phyloP scores from a whole-genome alignment of 2,888 invertebrate genomes.

The Dichetophora obliterata region DNA sequence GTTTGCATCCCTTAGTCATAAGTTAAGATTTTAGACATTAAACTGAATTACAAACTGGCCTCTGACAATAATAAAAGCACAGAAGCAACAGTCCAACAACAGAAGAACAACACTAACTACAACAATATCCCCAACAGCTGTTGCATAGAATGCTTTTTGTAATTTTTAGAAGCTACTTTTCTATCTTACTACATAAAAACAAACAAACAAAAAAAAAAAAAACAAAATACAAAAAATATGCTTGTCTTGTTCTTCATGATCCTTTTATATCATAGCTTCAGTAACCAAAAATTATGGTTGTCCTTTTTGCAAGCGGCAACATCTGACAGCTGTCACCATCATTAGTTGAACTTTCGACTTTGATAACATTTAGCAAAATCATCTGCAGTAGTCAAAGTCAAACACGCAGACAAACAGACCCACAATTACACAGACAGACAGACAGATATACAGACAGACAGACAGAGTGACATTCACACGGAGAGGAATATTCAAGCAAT shows the following conservation, averaged over 20 bases:
- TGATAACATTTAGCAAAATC: slow-evolving; percentile 19
- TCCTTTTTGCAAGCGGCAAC: neutral
- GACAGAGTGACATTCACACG: too few species aligned
- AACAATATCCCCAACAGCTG: slow-evolving; percentile 1
- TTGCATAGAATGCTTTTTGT: neutral
- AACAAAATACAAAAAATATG: neutral
- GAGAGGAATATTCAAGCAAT: too few species aligned
- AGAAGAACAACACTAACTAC: neutral
- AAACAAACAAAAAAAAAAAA: neutral
- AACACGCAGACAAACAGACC: too few species aligned
- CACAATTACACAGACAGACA: too few species aligned
- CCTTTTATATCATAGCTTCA: too few species aligned
- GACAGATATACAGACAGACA: too few species aligned
- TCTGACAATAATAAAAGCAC: neutral
- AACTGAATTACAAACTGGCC: neutral
- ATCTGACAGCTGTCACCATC: slow-evolving; percentile 24
- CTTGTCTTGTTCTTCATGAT: too few species aligned
- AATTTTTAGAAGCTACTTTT: neutral
- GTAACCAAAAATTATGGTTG: neutral
- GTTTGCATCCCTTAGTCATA: too few species aligned
- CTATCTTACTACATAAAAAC: neutral
- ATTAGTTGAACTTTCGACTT: slow-evolving; percentile 29
- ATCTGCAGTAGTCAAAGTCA: too few species aligned
- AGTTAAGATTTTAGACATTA: neutral
- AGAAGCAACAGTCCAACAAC: too few species aligned